Base-by-base conservation (phyloP, 2,113 vertebrate genomes). In the Synodontis membranacea region DNA sequence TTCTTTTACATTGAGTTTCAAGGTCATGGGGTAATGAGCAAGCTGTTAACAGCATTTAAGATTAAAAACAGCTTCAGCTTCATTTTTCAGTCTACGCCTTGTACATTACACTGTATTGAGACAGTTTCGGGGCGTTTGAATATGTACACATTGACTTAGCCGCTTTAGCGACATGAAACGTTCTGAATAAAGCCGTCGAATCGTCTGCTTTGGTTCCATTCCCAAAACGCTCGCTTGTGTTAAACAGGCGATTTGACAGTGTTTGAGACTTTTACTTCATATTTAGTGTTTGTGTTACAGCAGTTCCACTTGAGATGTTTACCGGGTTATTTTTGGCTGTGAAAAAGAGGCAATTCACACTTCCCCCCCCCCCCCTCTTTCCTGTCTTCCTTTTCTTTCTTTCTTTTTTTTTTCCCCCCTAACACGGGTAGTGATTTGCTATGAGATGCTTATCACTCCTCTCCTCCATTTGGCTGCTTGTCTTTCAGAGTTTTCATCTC, bases 381-480 rank as follows among this genome's bases (percentile, higher is more conserved):
- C 85, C 85, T 72, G 50, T 81, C 76, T 86, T 86, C 58, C 80
- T 79, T 72, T 86, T 42, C 48, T 80, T 70, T 44, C 37, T 6
- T 23, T 79, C 80, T 86, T 39, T 64, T 52, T 64, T n/a, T 15
- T 10, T 11, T 60, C n/a, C 23, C 31, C 56, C 42, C 62, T 68
- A 72, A 25, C 76, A 42, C 78, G 50, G 76, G 48, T 80, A 62
- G 62, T 76, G 74, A 56, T 83, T 79, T 80, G 82, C 62, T 84
- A 66, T 31, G 86, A 88, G 82, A 64, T 72, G 86, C 87, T 82
- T 78, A 54, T 79, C 62, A 72, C 72, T 82, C 81, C 68, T 88
- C 85, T 88, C 85, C 86, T 84, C 76, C 88, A 85, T 88, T 87
- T 90, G 80, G 87, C 83, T 88, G 86, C 89, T 88, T 90, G 89